phyloP scores from a whole-genome alignment of 2,113 vertebrate species.

The Tiliqua scincoides region DNA sequence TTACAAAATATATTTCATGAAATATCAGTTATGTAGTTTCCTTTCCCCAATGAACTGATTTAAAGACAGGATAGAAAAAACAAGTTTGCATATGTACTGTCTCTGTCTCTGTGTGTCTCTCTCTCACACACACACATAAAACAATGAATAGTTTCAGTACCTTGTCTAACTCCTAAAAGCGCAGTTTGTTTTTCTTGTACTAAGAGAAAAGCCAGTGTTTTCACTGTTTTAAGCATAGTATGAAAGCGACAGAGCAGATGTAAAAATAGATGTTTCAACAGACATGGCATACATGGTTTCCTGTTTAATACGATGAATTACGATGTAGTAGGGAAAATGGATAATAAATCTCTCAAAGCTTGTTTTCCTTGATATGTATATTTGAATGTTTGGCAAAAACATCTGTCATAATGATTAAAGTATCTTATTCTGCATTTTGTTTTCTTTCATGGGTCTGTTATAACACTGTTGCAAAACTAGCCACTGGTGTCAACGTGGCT shows the following conservation, averaged over 20 bases:
- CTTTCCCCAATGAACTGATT: not conserved
- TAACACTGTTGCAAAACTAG: conserved; percentile 17
- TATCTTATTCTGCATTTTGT: not conserved
- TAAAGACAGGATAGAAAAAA: not conserved
- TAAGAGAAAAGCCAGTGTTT: not conserved
- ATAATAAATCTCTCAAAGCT: not conserved
- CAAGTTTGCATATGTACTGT: no score
- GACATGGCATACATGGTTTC: not conserved
- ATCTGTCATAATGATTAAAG: not conserved
- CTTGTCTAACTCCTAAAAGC: not conserved
- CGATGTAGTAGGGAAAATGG: not conserved
- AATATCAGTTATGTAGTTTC: not conserved
- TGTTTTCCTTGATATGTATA: not conserved
- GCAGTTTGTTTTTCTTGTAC: not conserved
- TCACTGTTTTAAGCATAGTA: not conserved
- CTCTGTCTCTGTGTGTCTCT: no score
- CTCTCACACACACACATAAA: not conserved
- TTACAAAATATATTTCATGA: not conserved
- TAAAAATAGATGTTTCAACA: not conserved
- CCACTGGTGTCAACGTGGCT: not conserved
- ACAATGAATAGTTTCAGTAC: not conserved
- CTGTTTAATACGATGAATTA: not conserved
- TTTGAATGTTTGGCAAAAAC: not conserved
- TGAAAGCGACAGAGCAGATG: conserved; percentile 12
- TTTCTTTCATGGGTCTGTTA: not conserved